Percentiles rank a stretch among this genome's conserved stretches.
Conservation (phyloP, 2,113 vertebrate genomes). For the Psophia crepitans region DNA sequence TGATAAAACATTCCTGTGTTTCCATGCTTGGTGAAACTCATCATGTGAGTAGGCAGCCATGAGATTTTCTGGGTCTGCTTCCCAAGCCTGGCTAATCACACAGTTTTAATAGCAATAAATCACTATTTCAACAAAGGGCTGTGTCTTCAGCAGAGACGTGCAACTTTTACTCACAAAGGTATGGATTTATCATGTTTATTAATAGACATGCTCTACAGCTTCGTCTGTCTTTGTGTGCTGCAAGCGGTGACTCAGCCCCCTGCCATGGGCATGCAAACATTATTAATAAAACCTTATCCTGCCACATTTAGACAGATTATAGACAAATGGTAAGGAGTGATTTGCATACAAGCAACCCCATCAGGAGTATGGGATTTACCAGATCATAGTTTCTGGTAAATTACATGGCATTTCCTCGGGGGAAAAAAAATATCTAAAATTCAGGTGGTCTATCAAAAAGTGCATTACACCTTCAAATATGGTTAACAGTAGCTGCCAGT, state of each 20-base stretch:
- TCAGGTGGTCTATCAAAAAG: not conserved
- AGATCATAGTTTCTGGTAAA: not conserved
- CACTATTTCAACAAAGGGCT: slow-evolving; percentile 26
- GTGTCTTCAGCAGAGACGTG: not conserved
- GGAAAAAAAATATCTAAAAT: not conserved
- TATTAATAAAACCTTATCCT: slow-evolving; percentile 47
- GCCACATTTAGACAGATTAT: slow-evolving; percentile 39
- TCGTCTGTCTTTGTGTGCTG: slow-evolving; percentile 1
- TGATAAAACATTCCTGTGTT: slow-evolving; percentile 10
- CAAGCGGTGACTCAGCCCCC: not conserved
- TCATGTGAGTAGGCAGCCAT: slow-evolving; percentile 6
- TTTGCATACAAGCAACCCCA: slow-evolving; percentile 1
- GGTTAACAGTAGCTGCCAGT: not conserved
- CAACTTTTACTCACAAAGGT: slow-evolving; percentile 27
- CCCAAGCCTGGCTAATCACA: slow-evolving; percentile 39
- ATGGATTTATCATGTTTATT: slow-evolving; percentile 24
- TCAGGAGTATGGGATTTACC: not conserved
- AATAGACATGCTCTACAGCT: slow-evolving; percentile 15
- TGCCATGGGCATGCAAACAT: not conserved
- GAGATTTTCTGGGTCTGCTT: slow-evolving; percentile 47
- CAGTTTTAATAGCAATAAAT: slow-evolving; percentile 46
- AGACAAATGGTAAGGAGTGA: not conserved
- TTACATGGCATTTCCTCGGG: not conserved
- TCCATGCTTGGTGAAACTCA: slow-evolving; percentile 15
- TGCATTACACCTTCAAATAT: not conserved